phyloP scores from a whole-genome alignment of 2,797 vertebrate species.

The Rallus crepitans region DNA sequence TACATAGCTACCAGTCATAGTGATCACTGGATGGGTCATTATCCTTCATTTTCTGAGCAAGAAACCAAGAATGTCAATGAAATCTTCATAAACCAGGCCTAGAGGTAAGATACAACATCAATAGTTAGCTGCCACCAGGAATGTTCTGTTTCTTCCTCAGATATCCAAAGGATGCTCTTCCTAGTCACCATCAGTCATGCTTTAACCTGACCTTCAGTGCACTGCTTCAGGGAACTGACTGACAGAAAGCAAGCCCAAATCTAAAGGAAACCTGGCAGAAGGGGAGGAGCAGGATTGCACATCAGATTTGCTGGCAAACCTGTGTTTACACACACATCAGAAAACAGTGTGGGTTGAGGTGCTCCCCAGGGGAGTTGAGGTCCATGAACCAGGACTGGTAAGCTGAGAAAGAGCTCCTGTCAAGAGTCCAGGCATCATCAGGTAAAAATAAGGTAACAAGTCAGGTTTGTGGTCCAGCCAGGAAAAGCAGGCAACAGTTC shows the following conservation, averaged over 20 bases:
- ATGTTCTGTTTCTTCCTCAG: background rate
- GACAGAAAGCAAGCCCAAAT: background rate
- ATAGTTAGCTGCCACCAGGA: background rate
- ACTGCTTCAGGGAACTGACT: background rate
- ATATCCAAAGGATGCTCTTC: background rate
- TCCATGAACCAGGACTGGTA: fast-evolving
- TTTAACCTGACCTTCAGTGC: background rate
- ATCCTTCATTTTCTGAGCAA: background rate
- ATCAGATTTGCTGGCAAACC: background rate
- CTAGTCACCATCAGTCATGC: background rate
- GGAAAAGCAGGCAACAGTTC: background rate
- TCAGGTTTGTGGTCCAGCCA: background rate
- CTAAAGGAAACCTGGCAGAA: background rate
- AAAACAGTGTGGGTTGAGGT: background rate
- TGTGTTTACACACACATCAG: background rate
- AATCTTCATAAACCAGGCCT: background rate
- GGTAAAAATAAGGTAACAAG: background rate
- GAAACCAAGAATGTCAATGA: background rate
- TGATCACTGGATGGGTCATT: background rate
- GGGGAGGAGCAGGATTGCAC: background rate
- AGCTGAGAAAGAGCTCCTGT: background rate
- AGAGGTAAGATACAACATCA: background rate
- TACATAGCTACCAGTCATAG: background rate
- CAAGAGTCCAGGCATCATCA: background rate
- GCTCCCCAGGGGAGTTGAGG: fast-evolving